Evolutionary conservation across 1,140 invertebrate genomes (phyloP).

Genomic region (Diorhabda sublineata): DNA sequence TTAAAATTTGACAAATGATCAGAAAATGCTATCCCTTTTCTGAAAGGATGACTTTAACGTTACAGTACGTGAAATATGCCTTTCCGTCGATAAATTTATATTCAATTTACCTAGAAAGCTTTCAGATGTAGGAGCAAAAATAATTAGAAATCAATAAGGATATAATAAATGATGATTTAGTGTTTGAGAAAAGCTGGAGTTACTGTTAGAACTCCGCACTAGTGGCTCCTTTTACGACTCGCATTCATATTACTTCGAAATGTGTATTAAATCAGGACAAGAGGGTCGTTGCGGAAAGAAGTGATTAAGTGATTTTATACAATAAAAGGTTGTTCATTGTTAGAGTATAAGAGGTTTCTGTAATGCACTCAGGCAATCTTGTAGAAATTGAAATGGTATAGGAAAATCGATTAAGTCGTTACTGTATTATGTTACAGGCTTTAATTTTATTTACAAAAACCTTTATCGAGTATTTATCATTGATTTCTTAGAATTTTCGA

Average conservation of each 20-base stretch:
- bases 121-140: constrained; percentile 12
- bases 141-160: constrained; percentile 15
- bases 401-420: no score
- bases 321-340: background rate
- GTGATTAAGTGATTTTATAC: constrained; percentile 1
- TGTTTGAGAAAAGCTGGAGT: background rate
- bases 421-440: no score
- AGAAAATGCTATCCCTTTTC: no score
- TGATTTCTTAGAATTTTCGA: no score
- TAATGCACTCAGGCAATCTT: no score
- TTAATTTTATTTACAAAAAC: no score
- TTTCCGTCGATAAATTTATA: constrained; percentile 8
- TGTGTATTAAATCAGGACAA: background rate
- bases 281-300: background rate
- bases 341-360: no score
- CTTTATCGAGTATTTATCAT: no score
- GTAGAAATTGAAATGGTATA: no score
- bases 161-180: constrained; percentile 4
- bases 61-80: constrained; percentile 1
- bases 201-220: background rate
- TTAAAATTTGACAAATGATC: no score
- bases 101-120: constrained; percentile 13
- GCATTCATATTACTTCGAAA: background rate
- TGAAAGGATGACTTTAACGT: no score
- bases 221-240: background rate